Evolutionary conservation across 2,888 invertebrate genomes (phyloP).

Genomic region (Epinotia bilunana): DNA sequence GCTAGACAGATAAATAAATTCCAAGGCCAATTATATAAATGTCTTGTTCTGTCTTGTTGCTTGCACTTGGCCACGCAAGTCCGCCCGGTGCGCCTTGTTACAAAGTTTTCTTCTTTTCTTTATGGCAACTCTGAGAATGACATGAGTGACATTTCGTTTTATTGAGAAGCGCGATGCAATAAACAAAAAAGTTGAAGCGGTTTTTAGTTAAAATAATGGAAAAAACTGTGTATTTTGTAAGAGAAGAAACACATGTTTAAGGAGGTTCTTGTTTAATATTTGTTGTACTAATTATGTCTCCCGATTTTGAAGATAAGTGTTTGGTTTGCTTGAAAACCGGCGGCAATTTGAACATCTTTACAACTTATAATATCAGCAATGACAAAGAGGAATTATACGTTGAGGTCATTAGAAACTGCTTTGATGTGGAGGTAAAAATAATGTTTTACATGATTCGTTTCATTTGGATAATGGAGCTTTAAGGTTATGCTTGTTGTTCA

Average conservation of each 20-base stretch:
- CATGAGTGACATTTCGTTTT: neutral
- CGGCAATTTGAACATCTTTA: slow-evolving; percentile 37
- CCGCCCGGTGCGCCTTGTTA: too few species aligned
- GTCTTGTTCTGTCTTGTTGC: too few species aligned
- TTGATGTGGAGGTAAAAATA: slow-evolving; percentile 34
- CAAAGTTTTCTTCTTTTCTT: neutral
- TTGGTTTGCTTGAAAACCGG: slow-evolving; percentile 37
- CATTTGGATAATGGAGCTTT: neutral
- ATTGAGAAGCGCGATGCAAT: neutral
- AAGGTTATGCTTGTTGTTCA: slow-evolving; percentile 8
- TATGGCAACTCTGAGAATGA: neutral
- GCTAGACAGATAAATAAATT: too few species aligned
- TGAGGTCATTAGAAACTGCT: slow-evolving; percentile 38
- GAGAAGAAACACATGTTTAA: neutral
- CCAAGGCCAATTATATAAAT: too few species aligned
- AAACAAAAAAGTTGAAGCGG: slow-evolving; percentile 5
- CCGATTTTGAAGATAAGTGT: slow-evolving; percentile 29
- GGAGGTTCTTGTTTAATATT: neutral
- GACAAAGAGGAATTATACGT: slow-evolving; percentile 38
- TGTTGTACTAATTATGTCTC: slow-evolving; percentile 17
- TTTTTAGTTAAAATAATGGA: neutral
- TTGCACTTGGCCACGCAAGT: too few species aligned
- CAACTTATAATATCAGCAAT: slow-evolving; percentile 30
- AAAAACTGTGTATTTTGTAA: neutral
- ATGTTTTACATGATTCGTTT: neutral